Evolutionary conservation across 1,140 invertebrate species (phyloP).

Genomic region (Leptestheria dahalacensis): DNA sequence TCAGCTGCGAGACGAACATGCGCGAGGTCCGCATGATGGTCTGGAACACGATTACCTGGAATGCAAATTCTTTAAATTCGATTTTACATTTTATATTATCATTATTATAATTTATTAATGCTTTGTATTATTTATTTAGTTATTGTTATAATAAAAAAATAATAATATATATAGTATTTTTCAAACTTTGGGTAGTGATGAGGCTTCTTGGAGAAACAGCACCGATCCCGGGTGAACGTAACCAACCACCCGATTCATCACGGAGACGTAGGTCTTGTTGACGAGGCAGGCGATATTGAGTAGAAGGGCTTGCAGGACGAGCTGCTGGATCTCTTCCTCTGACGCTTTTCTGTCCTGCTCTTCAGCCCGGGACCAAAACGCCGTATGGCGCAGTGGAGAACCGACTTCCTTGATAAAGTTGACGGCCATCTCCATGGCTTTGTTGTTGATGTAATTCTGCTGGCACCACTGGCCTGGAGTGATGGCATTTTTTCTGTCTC

Average conservation of each 20-base stretch:
- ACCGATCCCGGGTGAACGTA: constrained; percentile 6
- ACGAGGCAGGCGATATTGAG: constrained; percentile 1
- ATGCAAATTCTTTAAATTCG: background rate
- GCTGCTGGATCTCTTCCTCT: constrained; percentile 1
- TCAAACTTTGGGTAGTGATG: background rate
- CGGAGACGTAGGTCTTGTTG: background rate
- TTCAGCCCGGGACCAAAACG: background rate
- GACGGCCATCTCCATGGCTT: background rate
- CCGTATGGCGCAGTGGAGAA: background rate
- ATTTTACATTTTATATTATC: background rate
- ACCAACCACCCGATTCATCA: background rate
- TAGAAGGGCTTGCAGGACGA: background rate
- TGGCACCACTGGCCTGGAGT: background rate
- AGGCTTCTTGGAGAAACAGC: background rate
- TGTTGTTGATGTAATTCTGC: constrained; percentile 6
- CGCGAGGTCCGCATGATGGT: constrained; percentile 5
- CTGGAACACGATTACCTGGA: background rate
- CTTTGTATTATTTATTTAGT: too few species aligned
- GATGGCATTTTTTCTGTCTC: background rate
- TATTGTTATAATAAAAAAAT: too few species aligned
- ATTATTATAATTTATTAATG: too few species aligned
- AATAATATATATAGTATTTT: background rate
- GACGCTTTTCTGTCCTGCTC: background rate
- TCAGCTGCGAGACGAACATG: background rate
- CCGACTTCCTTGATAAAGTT: background rate